Percentiles rank a stretch among this genome's conserved stretches.
phyloP scores from a whole-genome alignment of 2,113 vertebrate species.

The Pseudois nayaur region DNA sequence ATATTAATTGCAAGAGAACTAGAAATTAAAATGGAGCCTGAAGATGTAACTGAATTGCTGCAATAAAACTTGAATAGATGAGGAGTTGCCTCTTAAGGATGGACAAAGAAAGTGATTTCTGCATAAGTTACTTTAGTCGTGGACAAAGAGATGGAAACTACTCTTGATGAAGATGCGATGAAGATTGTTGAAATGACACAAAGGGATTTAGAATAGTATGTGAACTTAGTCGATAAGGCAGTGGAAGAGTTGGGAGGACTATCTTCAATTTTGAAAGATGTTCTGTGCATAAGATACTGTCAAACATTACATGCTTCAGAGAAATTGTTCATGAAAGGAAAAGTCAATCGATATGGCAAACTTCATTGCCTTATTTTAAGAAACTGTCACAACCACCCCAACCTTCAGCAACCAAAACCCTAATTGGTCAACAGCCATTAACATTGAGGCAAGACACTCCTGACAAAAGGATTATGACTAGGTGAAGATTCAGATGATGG shows the following conservation, averaged over 20 bases:
- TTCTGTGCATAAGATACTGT: not conserved
- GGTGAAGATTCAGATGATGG: not conserved
- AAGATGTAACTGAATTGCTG: not conserved
- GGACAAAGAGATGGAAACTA: not conserved
- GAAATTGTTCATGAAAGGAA: not conserved
- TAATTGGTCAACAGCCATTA: not conserved
- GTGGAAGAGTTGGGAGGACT: not conserved
- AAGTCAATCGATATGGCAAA: not conserved
- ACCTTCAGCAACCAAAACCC: not conserved
- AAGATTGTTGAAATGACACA: not conserved
- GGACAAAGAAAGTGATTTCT: not conserved
- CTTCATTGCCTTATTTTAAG: not conserved
- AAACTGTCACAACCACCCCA: not conserved
- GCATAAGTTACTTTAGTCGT: not conserved
- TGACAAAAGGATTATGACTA: not conserved
- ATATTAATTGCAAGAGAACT: not conserved
- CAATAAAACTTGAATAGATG: not conserved
- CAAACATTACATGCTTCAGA: not conserved
- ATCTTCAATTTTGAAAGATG: not conserved
- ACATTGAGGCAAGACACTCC: not conserved
- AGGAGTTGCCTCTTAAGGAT: not conserved
- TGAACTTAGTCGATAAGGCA: not conserved
- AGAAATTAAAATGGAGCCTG: not conserved
- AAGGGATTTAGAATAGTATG: not conserved
- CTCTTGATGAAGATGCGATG: not conserved